Base-by-base conservation (phyloP, 2,113 vertebrate species). In the Gallinago paraguaiae region DNA sequence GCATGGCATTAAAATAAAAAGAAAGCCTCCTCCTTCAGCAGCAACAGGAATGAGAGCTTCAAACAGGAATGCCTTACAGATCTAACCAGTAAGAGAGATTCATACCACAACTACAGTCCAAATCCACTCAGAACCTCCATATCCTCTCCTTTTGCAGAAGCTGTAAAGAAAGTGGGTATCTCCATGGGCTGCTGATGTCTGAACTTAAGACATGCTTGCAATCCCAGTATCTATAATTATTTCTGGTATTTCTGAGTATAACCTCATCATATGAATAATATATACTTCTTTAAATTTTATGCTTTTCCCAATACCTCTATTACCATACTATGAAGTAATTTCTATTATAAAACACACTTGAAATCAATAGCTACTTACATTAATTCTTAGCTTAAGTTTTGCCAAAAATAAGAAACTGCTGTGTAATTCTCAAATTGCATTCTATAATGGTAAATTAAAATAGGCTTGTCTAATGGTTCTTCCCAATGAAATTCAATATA, bases 361-460 rank as follows among this genome's bases (percentile, higher is more conserved):
- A 86, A 79, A 93, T 95, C 96, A 92, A 96, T 92, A 96, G 24
- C 61, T 82, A 57, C 39, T 92, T 84, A n/a, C 11, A 39, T 81
- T 53, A 78, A 41, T 76, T 27, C 67, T 65, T 63, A 64, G 19
- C 45, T 85, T 84, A 51, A 71, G 35, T 71, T 95, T 86, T 81
- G 60, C 69, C 60, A 68, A 84, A 94, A 92, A 61, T 46, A 93
- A 72, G n/a, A 90, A 94, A 82, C 50, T 86, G 82, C 92, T 78
- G 65, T 5, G 30, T 67, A 94, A 93, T 19, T 59, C 67, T 74
- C 51, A 70, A 74, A 92, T 54, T 54, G 81, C 43, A 53, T 91
- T 71, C 41, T 69, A 22, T 43, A 84, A 71, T 3, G 13, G 23
- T 11, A 87, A 93, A 84, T 65, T 76, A 83, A 92, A 92, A 93